A percentile compares a stretch with the other conserved stretches of the same genome.
These are phyloP conservation scores for Callithrix jacchus DNA, from an alignment of 2,113 vertebrate genomes.

Conservation along the genomic window DNA sequence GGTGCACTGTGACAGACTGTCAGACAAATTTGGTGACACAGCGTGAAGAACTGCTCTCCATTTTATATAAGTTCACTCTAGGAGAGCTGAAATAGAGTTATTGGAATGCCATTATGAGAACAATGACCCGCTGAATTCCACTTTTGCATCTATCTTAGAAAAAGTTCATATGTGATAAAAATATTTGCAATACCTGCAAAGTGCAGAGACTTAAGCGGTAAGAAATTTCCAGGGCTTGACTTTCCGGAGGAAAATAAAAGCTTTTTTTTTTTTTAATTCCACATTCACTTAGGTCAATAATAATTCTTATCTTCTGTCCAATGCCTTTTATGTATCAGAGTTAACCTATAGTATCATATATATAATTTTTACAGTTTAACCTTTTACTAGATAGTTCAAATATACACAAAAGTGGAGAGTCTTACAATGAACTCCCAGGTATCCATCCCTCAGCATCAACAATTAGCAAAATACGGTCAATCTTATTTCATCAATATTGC, in stretches of 20 bases:
- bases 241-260: conserved; percentile 35
- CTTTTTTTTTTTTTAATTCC: neutral
- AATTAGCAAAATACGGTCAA: neutral
- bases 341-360: neutral
- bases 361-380: neutral
- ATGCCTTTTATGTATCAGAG: neutral
- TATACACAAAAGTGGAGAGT: neutral
- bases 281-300: neutral
- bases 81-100: neutral
- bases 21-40: neutral
- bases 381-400: neutral
- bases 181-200: neutral
- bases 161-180: neutral
- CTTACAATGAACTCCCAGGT: neutral
- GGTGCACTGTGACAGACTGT: neutral
- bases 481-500: neutral
- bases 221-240: neutral
- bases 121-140: neutral
- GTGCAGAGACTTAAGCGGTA: neutral
- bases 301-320: neutral
- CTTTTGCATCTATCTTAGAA: conserved; percentile 21
- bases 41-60: conserved; percentile 6
- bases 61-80: neutral
- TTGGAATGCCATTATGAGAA: neutral
- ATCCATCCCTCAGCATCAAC: neutral